phyloP scores from a whole-genome alignment of 2,113 vertebrate genomes.

The Nymphicus hollandicus region DNA sequence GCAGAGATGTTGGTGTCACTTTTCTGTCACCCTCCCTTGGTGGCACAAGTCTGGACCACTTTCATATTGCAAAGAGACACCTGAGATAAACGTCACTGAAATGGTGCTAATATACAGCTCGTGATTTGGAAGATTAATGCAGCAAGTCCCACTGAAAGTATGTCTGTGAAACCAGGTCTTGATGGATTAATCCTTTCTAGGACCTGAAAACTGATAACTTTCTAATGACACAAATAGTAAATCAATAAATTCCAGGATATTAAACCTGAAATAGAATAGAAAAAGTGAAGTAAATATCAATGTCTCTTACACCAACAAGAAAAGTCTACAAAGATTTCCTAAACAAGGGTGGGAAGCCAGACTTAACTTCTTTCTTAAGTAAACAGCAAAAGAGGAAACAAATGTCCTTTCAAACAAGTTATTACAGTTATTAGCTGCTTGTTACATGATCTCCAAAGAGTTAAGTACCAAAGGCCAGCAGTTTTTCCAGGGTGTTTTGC shows the following conservation, averaged over 20 bases:
- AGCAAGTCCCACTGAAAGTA: background rate
- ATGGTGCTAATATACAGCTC: rapidly evolving
- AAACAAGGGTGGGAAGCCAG: background rate
- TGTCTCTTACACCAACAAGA: background rate
- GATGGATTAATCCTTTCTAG: background rate
- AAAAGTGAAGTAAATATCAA: background rate
- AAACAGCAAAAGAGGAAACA: background rate
- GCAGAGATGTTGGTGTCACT: background rate
- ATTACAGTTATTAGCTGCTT: background rate
- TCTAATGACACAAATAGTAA: background rate
- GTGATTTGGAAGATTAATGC: background rate
- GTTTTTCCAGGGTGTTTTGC: background rate
- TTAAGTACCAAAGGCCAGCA: background rate
- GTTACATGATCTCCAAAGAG: background rate
- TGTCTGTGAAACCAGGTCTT: background rate
- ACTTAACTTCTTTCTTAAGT: background rate
- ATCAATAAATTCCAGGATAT: background rate
- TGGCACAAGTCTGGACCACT: background rate
- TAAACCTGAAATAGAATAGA: background rate
- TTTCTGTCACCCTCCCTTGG: background rate
- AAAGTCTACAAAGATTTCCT: background rate
- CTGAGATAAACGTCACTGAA: background rate
- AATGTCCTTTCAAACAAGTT: background rate
- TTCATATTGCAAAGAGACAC: background rate
- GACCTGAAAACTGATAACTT: background rate